Base-by-base conservation (phyloP, 2,797 vertebrate genomes). In the Melanotaenia maccullochi region DNA sequence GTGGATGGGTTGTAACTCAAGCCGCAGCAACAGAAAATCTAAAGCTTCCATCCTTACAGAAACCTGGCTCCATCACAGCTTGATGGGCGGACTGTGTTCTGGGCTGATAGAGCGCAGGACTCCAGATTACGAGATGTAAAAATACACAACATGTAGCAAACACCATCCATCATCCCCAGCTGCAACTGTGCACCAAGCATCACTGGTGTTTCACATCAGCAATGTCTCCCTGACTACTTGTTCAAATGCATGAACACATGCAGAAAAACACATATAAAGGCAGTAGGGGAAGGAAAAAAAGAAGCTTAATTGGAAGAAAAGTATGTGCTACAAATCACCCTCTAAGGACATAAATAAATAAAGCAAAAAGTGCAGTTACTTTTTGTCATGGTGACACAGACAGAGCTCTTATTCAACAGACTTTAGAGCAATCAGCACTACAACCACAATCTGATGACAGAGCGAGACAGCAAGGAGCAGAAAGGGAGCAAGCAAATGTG, bases 311-410 rank as follows among this genome's bases (percentile, higher is more conserved):
- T 22, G 7, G 9, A 49, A 9, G n/a, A 9, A 49, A 22, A 49
- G n/a, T 9, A 49, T 22, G 47, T 9, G 8, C 47, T 49, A 8
- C 1, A 47, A 20, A n/a, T 47, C 44, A n/a, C 32, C 6, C 42
- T 60, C 18, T 35, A 28, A 47, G 44, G 32, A 69, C 1, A 13
- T 40, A 40, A 40, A 40, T 40, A 40, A 40, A 40, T 40, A 13
- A 40, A 14, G 38, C 35, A 32, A 4, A 24, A 57, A 69, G 67
- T 54, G 70, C 28, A 56, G 71, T 66, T 80, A 30, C 51, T 75
- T 64, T 42, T 49, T 40, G 47, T 69, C 75, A 67, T 18, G 13
- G 52, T 13, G 32, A 9, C 71, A 71, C 66, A 38, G 69, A 8
- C 28, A 18, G 32, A 69, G 76, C 42, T 13, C 14, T 57, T 63